phyloP scores from a whole-genome alignment of 2,113 vertebrate species.

The Percopsis transmontana region DNA sequence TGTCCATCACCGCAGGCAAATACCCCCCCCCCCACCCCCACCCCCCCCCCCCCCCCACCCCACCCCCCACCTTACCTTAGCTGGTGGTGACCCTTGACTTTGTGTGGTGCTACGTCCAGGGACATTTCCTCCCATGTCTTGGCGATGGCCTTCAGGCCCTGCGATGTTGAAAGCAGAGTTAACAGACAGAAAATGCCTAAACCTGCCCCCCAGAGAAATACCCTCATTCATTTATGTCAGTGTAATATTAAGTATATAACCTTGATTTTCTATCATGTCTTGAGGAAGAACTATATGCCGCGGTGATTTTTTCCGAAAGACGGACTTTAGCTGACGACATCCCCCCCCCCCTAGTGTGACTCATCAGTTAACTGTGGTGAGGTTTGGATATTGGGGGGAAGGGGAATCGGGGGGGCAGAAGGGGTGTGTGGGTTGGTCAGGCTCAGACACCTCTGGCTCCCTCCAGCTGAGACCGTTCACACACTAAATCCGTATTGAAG shows the following conservation, averaged over 20 bases:
- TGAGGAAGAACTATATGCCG: slow-evolving; percentile 24
- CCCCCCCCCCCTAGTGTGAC: slow-evolving; percentile 34
- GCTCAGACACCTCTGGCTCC: slow-evolving; percentile 58
- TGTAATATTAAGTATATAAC: background rate
- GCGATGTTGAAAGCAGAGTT: slow-evolving; percentile 37
- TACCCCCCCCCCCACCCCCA: background rate
- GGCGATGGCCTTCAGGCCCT: slow-evolving; percentile 75
- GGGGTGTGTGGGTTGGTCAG: slow-evolving; percentile 33
- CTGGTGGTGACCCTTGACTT: slow-evolving; percentile 76
- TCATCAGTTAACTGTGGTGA: slow-evolving; percentile 56
- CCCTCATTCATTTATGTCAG: background rate
- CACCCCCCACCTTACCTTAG: slow-evolving; percentile 67
- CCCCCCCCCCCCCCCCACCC: slow-evolving; percentile 14
- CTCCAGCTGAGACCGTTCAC: slow-evolving; percentile 44
- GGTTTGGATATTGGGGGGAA: slow-evolving; percentile 30
- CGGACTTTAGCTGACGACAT: too few relatives aligned
- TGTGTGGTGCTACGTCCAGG: slow-evolving; percentile 74
- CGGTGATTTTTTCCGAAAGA: too few relatives aligned
- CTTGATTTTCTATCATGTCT: slow-evolving; percentile 20
- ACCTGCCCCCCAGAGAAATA: background rate
- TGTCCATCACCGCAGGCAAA: too few relatives aligned
- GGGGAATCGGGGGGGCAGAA: too few relatives aligned
- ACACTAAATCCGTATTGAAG: slow-evolving; percentile 55
- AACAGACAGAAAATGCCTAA: slow-evolving; percentile 7
- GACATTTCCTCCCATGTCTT: slow-evolving; percentile 71